phyloP scores from a whole-genome alignment of 1,140 invertebrate species.

The Tenebrio molitor region DNA sequence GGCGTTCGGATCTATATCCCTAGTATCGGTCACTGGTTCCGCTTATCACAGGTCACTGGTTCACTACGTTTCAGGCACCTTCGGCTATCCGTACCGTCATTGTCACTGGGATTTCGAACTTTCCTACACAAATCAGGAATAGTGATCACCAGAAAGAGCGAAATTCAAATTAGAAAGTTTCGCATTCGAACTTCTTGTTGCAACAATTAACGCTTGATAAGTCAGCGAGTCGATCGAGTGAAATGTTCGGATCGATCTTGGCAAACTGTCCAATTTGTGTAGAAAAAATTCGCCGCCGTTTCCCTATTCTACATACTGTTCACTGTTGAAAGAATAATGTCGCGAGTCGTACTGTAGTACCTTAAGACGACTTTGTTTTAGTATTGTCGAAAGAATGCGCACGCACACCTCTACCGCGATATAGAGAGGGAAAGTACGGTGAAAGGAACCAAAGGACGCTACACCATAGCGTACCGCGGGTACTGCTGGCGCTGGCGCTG shows the following conservation, averaged over 20 bases:
- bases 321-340: conserved; percentile 6
- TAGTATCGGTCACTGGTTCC: neutral
- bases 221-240: conserved; percentile 5
- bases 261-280: conserved; percentile 27
- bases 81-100: conserved; percentile 1
- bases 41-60: conserved; percentile 19
- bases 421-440: conserved; percentile 44
- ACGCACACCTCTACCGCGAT: conserved; percentile 8
- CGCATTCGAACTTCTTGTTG: conserved; percentile 24
- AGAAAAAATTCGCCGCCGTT: conserved; percentile 26
- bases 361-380: conserved; percentile 37
- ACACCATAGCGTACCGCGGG: conserved; percentile 16
- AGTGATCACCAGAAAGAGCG: conserved; percentile 13
- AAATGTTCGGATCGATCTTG: conserved; percentile 21
- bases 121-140: conserved; percentile 38
- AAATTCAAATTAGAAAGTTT: conserved; percentile 38
- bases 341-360: conserved; percentile 33
- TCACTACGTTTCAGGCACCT: conserved; percentile 1
- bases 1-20: neutral
- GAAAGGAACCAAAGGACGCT: conserved; percentile 45
- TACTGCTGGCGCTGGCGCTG: neutral
- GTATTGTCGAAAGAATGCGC: conserved; percentile 41
- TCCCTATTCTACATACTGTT: conserved; percentile 31
- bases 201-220: conserved; percentile 38
- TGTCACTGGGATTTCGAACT: conserved; percentile 30